Conservation (phyloP, 2,888 invertebrate genomes). For the Scrobipalpa costella region DNA sequence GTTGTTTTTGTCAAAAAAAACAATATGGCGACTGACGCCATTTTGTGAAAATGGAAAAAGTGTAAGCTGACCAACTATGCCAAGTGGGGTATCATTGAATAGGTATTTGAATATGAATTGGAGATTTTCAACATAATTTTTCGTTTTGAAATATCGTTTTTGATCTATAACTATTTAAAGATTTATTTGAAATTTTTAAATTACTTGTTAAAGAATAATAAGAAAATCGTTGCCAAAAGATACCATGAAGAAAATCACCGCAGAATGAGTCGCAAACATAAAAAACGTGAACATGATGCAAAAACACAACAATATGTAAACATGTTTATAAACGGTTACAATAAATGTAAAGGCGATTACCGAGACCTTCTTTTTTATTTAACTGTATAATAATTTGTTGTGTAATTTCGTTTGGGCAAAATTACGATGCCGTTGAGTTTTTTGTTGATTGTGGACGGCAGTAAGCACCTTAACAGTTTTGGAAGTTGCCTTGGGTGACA, state of each 20-base stretch:
- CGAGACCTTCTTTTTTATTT: slow-evolving; percentile 23
- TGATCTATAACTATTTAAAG: too few relatives aligned
- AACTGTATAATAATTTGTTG: slow-evolving; percentile 23
- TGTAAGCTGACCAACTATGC: too few relatives aligned
- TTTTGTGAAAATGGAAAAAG: too few relatives aligned
- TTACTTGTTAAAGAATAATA: too few relatives aligned
- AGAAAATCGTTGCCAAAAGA: too few relatives aligned
- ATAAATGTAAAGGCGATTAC: slow-evolving; percentile 20
- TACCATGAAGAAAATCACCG: background rate
- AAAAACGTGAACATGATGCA: slow-evolving; percentile 43
- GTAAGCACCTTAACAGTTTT: background rate
- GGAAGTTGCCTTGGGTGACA: background rate
- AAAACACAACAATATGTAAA: slow-evolving; percentile 50
- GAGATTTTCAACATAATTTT: too few relatives aligned
- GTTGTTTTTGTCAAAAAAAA: too few relatives aligned
- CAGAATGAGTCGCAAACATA: background rate
- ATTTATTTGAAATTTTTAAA: too few relatives aligned
- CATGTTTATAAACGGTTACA: slow-evolving; percentile 20
- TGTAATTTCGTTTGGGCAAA: slow-evolving; percentile 18
- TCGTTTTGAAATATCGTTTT: too few relatives aligned
- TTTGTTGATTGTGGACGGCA: background rate
- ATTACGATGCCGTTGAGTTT: slow-evolving; percentile 1
- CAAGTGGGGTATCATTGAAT: too few relatives aligned
- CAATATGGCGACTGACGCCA: too few relatives aligned
- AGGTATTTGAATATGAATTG: too few relatives aligned